These are phyloP conservation scores for Papilio dardanus DNA, from an alignment of 1,140 invertebrate species.

Conservation along the genomic window DNA sequence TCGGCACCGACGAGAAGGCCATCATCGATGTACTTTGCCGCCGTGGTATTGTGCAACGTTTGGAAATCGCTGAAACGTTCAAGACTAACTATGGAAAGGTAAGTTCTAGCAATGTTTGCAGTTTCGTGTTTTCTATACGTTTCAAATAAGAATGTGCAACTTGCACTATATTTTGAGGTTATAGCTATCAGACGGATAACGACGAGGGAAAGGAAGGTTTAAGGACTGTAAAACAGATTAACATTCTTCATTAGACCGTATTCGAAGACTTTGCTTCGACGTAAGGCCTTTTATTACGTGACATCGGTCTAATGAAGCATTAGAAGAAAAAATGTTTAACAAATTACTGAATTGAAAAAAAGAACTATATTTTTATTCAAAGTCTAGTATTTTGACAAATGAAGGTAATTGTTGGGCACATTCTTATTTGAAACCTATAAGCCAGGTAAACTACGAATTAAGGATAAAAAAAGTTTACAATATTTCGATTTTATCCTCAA, in stretches of 20 bases:
- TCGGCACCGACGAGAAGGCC: conserved; percentile 95
- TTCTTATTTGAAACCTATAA: too few species aligned
- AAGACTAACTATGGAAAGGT: conserved; percentile 96
- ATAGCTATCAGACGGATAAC: neutral
- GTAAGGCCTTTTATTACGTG: too few species aligned
- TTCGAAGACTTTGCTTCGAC: too few species aligned
- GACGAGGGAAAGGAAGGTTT: too few species aligned
- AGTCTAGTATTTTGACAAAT: too few species aligned
- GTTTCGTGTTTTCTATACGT: neutral
- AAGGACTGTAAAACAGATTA: neutral
- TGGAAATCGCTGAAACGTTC: conserved; percentile 94
- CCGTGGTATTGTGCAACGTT: conserved; percentile 93
- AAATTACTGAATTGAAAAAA: too few species aligned
- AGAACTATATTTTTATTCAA: too few species aligned
- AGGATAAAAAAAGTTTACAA: neutral
- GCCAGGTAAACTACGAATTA: too few species aligned
- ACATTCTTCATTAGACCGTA: too few species aligned
- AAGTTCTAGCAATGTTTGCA: neutral
- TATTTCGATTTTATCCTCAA: conserved; percentile 13
- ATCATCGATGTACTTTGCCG: conserved; percentile 95
- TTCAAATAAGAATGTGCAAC: neutral
- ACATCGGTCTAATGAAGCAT: too few species aligned
- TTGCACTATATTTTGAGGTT: neutral
- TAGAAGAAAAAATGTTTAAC: too few species aligned
- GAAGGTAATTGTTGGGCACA: too few species aligned